Evolutionary conservation across 2,888 invertebrate species (phyloP).

Genomic region (Diloba caeruleocephala): DNA sequence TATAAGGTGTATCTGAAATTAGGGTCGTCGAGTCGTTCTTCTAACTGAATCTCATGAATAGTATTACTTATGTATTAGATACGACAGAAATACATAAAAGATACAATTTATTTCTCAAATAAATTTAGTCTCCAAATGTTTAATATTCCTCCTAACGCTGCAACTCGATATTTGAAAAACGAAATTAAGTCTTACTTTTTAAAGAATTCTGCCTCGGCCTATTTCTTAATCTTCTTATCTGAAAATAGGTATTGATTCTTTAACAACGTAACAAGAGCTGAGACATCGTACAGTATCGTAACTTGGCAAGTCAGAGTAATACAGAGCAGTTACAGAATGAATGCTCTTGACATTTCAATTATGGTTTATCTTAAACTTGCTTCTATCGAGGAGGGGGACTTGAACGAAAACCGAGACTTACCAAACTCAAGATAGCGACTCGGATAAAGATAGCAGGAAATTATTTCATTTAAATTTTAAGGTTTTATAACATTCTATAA

Average conservation of each 20-base stretch:
- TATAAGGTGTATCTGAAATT: not conserved
- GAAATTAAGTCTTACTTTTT: constrained; percentile 26
- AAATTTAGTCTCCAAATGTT: constrained; percentile 6
- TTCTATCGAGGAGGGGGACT: constrained; percentile 51
- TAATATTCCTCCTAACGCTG: constrained; percentile 8
- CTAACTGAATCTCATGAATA: constrained; percentile 4
- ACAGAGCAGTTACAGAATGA: constrained; percentile 58
- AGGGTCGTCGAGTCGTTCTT: not conserved
- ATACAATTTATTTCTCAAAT: not conserved
- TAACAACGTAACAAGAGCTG: constrained; percentile 15
- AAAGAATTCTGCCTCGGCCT: constrained; percentile 11
- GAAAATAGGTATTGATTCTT: constrained; percentile 37
- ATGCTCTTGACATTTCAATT: constrained; percentile 81
- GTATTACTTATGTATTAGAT: not conserved
- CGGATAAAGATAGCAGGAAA: constrained; percentile 47
- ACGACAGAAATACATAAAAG: not conserved
- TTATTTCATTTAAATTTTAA: no score
- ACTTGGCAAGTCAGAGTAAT: constrained; percentile 38
- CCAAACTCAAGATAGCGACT: constrained; percentile 46
- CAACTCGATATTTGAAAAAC: constrained; percentile 18
- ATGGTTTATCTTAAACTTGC: constrained; percentile 74
- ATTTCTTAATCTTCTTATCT: constrained; percentile 28
- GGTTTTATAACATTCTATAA: no score
- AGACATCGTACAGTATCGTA: constrained; percentile 22
- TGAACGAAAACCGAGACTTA: constrained; percentile 52